Evolutionary conservation across 1,140 invertebrate genomes (phyloP), one percentile per base, ranked within the genome.

Genomic region (Drosophila equinoxialis): DNA sequence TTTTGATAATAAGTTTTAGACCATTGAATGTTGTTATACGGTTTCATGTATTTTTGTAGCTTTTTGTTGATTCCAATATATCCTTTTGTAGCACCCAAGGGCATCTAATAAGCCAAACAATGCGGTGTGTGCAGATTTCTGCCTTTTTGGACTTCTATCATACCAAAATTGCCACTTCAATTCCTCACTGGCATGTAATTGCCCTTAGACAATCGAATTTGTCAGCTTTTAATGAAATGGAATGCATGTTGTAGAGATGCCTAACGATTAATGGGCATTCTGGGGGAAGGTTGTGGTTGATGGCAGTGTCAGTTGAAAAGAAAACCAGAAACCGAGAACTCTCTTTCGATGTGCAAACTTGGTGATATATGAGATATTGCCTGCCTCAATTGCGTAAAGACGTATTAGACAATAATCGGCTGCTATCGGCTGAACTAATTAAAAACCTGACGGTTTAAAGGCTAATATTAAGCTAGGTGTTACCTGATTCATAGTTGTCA

Each of bases 41-140:
- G 17, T 23, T 23, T 23, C 20, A 5, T 30, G 5, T 30, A 30
- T 30, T 30, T 30, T 2, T 37, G 7, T 37, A 10, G 3, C 35
- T 37, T 37, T 37, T 42, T 11, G 11, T 42, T 42, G 41, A 42
- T 5, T 5, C 45, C 1, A 23, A 51, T 23, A 51, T 51, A 20
- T n/a, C 17, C 45, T 20, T 51, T 1, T 23, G 7, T 13, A 30
- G 6, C 30, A 30, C 30, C 30, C 30, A 30, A 23, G 45, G 45
- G 45, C 17, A 51, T 51, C 17, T 11, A 51, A 23, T 51, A 51
- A 51, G 17, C 8, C 17, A 10, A 51, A 45, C 60, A 62, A 45
- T 62, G 60, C 60, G 26, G 26, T 30, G 60, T 62, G 33, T 45
- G 41, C 41, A 45, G 39, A 59, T 59, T 59, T 37, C 57, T 59